Percentiles rank a stretch among this genome's conserved stretches.
These are phyloP conservation scores for Azemiops feae DNA, from an alignment of 2,113 vertebrate genomes.

Conservation along the genomic window DNA sequence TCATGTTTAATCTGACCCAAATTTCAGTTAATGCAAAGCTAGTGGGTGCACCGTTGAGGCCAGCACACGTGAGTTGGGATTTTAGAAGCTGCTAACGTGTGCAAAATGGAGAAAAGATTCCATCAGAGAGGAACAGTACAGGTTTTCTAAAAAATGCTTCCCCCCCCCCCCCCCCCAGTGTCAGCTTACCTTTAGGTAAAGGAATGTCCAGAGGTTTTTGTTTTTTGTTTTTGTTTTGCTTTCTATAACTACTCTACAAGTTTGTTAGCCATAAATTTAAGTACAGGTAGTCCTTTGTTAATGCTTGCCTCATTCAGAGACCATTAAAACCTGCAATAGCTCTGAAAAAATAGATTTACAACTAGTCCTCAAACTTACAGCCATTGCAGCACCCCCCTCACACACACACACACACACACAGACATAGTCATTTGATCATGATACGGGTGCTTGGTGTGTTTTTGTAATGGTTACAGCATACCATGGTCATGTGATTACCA, in stretches of 20 bases:
- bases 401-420: no score
- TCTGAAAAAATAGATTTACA: not conserved
- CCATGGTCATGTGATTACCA: not conserved
- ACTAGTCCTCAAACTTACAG: not conserved
- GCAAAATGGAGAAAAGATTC: not conserved
- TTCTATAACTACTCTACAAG: not conserved
- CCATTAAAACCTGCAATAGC: not conserved
- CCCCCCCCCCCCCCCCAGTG: no score
- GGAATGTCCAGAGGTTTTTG: no score
- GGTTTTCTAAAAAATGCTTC: no score
- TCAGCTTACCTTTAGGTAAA: no score
- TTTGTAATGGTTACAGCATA: not conserved
- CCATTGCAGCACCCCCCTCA: not conserved
- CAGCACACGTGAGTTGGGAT: not conserved
- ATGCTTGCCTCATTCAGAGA: not conserved
- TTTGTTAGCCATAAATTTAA: not conserved
- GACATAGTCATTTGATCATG: not conserved
- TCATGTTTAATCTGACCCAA: not conserved
- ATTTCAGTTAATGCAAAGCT: not conserved
- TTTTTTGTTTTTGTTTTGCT: no score
- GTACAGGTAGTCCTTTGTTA: not conserved
- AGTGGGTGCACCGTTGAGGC: not conserved
- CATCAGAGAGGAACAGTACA: not conserved
- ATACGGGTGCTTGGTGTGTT: not conserved
- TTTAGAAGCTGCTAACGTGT: not conserved